Conservation (phyloP, 2,113 vertebrate genomes). For the Petrocephalus zakoni region DNA sequence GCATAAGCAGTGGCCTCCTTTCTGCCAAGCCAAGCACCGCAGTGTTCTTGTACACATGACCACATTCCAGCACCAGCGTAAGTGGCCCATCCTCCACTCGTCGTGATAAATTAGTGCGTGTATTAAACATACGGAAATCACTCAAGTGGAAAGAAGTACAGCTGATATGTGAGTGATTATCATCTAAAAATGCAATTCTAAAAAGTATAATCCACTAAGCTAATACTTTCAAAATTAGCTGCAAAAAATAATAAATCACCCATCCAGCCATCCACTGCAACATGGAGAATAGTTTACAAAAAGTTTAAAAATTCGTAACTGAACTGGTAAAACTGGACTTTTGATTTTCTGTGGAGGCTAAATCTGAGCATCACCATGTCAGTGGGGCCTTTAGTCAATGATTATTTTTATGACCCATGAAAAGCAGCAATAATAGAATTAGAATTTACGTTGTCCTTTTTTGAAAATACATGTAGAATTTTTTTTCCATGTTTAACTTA, state of each 20-base stretch:
- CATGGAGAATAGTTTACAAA: background rate
- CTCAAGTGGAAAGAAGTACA: background rate
- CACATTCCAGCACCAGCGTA: background rate
- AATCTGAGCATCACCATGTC: background rate
- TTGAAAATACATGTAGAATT: background rate
- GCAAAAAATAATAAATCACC: background rate
- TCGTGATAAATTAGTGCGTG: background rate
- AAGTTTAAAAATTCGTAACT: background rate
- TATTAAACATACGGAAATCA: background rate
- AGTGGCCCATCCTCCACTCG: background rate
- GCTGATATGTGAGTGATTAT: background rate
- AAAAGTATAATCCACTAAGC: too few relatives aligned
- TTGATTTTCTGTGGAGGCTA: background rate
- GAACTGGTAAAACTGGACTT: background rate
- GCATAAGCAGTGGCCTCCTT: background rate
- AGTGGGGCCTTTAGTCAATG: background rate
- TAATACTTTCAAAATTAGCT: background rate
- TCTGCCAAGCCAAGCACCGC: background rate
- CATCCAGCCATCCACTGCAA: background rate
- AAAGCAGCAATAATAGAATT: background rate
- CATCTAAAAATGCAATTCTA: too few relatives aligned
- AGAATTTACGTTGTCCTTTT: background rate
- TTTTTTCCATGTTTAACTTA: background rate
- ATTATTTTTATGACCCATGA: background rate
- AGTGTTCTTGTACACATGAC: constrained; percentile 17